Conservation (phyloP, 2,797 vertebrate species). For the Poecilia picta region DNA sequence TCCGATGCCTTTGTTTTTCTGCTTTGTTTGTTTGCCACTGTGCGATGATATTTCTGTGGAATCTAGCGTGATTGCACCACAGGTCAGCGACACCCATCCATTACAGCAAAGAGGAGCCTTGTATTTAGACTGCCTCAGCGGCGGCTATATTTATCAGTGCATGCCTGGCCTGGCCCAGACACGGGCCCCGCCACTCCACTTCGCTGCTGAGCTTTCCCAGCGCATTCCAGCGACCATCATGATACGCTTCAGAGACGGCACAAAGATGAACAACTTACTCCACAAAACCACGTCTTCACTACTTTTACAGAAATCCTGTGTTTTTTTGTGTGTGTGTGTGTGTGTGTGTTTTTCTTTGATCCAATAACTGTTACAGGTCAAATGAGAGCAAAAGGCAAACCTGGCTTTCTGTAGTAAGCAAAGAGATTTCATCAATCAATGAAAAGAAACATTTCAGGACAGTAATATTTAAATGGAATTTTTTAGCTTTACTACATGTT, state of each 20-base stretch:
- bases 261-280: constrained; percentile 6
- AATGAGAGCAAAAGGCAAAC: not conserved
- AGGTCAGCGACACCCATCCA: constrained; percentile 89
- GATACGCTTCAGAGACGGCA: constrained; percentile 45
- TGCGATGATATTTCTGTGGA: constrained; percentile 82
- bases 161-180: constrained; percentile 75
- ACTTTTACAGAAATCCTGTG: not conserved
- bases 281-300: not conserved
- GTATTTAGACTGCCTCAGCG: constrained; percentile 89
- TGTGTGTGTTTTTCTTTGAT: not conserved
- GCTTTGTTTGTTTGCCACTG: constrained; percentile 84
- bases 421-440: not conserved
- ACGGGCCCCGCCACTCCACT: constrained; percentile 57
- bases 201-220: constrained; percentile 67
- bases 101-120: constrained; percentile 86
- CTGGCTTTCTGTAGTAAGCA: not conserved
- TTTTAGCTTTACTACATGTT: too few species aligned
- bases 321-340: not conserved
- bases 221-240: constrained; percentile 69
- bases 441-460: not conserved
- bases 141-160: constrained; percentile 88
- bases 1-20: constrained; percentile 75
- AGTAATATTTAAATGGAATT: too few species aligned
- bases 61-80: constrained; percentile 86
- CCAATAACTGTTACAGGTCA: not conserved